Evolutionary conservation across 2,888 invertebrate genomes (phyloP).

Genomic region (Melanostoma mellinum): DNA sequence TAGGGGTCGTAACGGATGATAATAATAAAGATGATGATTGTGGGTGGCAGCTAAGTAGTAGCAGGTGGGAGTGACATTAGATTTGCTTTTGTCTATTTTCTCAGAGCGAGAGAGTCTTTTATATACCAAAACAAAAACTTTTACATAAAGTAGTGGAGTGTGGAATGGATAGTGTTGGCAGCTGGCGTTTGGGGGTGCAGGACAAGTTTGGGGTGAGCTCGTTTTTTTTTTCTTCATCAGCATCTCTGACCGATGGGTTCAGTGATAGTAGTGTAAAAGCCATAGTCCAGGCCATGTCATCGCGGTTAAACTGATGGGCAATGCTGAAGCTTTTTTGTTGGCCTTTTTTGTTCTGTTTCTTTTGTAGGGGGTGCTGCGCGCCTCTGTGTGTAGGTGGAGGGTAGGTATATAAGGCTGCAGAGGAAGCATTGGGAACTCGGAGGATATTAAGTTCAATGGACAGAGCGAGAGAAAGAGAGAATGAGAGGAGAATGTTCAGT

Average conservation of each 20-base stretch:
- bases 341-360: slow-evolving; percentile 24
- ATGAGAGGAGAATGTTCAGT: slow-evolving; percentile 31
- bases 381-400: background rate
- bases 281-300: slow-evolving; percentile 81
- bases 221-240: slow-evolving; percentile 42
- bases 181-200: slow-evolving; percentile 16
- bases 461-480: slow-evolving; percentile 24
- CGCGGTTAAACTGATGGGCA: slow-evolving; percentile 81
- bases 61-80: slow-evolving; percentile 72
- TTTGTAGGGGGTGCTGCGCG: slow-evolving; percentile 34
- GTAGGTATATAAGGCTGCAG: slow-evolving; percentile 12
- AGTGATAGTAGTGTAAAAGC: slow-evolving; percentile 75
- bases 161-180: slow-evolving; percentile 1
- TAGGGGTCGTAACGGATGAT: slow-evolving; percentile 71
- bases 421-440: background rate
- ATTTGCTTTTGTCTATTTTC: slow-evolving; percentile 33
- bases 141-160: slow-evolving; percentile 20
- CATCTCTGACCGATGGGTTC: slow-evolving; percentile 72
- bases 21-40: slow-evolving; percentile 71
- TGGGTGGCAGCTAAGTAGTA: slow-evolving; percentile 70
- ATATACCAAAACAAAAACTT: slow-evolving; percentile 3
- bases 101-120: slow-evolving; percentile 2
- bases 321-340: slow-evolving; percentile 61
- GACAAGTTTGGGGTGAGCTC: slow-evolving; percentile 33
- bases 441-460: slow-evolving; percentile 49